These are phyloP conservation scores for Epiperipatus broadwayi DNA, from an alignment of 2,888 invertebrate genomes.

Conservation along the genomic window DNA sequence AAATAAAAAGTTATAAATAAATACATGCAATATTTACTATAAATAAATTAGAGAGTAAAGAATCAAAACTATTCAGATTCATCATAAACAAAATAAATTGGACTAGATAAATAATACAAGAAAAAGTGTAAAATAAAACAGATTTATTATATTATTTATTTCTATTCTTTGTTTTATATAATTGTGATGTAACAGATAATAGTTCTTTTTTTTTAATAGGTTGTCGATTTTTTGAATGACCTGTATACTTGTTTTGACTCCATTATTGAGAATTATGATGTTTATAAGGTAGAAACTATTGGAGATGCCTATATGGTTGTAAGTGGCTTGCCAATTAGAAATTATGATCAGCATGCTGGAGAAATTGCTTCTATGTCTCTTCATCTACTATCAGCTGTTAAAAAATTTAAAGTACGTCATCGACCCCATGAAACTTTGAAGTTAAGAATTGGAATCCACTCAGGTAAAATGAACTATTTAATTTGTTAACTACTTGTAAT, in stretches of 20 bases:
- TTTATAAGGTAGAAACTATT: constrained; percentile 34
- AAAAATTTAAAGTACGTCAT: constrained; percentile 64
- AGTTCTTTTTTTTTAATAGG: constrained; percentile 34
- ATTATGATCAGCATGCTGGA: constrained; percentile 64
- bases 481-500: neutral
- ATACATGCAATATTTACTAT: no score
- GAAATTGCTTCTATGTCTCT: constrained; percentile 85
- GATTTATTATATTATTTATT: no score
- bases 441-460: constrained; percentile 74
- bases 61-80: no score
- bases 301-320: constrained; percentile 37
- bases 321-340: constrained; percentile 56
- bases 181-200: no score
- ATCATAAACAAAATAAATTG: no score
- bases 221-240: constrained; percentile 67
- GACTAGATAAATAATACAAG: no score
- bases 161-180: no score
- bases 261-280: constrained; percentile 65
- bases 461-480: constrained; percentile 49
- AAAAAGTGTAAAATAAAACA: no score
- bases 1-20: no score
- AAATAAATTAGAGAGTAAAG: no score
- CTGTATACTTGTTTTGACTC: constrained; percentile 71
- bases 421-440: constrained; percentile 70
- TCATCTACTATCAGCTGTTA: constrained; percentile 56